phyloP scores from a whole-genome alignment of 2,888 invertebrate species.

The Cerceris ruficornis region DNA sequence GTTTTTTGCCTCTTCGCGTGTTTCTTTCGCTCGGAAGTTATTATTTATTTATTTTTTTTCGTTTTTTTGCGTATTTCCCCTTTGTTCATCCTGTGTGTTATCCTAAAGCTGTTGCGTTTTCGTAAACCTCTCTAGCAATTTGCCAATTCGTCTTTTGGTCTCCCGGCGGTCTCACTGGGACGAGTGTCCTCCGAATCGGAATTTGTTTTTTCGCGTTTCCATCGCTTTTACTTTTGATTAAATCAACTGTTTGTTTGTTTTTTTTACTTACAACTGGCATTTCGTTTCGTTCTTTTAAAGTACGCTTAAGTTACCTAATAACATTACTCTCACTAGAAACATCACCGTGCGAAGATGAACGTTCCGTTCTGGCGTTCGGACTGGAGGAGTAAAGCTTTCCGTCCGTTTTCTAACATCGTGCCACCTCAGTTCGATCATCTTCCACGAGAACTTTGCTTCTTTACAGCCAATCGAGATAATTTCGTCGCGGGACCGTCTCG shows the following conservation, averaged over 20 bases:
- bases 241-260: slow-evolving; percentile 25
- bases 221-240: slow-evolving; percentile 1
- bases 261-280: slow-evolving; percentile 79
- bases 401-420: not conserved
- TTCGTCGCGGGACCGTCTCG: slow-evolving; percentile 61
- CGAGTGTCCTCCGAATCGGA: not conserved
- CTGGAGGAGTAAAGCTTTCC: not conserved
- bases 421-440: slow-evolving; percentile 16
- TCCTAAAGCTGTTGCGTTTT: too few species aligned
- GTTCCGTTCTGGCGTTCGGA: slow-evolving; percentile 16
- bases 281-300: slow-evolving; percentile 64
- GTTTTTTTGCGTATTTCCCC: not conserved
- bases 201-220: slow-evolving; percentile 10
- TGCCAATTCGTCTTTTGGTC: not conserved
- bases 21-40: slow-evolving; percentile 1
- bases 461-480: slow-evolving; percentile 77
- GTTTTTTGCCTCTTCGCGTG: not conserved
- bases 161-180: not conserved
- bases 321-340: slow-evolving; percentile 78
- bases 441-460: slow-evolving; percentile 36
- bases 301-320: slow-evolving; percentile 77
- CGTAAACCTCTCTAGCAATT: not conserved
- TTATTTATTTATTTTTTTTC: not conserved
- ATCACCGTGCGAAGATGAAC: slow-evolving; percentile 55
- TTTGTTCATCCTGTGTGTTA: too few species aligned